These are phyloP conservation scores for Coregonus clupeaformis DNA, from an alignment of 2,113 vertebrate species.

Conservation along the genomic window DNA sequence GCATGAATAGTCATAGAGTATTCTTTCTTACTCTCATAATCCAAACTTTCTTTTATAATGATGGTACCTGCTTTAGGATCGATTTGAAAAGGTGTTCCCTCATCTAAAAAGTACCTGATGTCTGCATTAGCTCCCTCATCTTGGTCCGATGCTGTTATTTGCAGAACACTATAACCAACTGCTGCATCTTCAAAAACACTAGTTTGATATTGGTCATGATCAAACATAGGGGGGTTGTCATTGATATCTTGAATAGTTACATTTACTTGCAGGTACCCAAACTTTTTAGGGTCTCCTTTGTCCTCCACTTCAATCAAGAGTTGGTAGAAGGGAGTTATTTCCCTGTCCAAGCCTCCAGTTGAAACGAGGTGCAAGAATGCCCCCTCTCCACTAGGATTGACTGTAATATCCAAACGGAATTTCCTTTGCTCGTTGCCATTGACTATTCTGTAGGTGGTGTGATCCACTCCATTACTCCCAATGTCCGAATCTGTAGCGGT, in stretches of 20 bases:
- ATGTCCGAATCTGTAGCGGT: constrained; percentile 93
- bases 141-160: constrained; percentile 85
- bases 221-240: constrained; percentile 91
- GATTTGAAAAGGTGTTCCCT: constrained; percentile 87
- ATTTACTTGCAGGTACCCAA: constrained; percentile 94
- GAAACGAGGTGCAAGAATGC: constrained; percentile 96
- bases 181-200: constrained; percentile 88
- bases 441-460: constrained; percentile 91
- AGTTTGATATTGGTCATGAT: constrained; percentile 83
- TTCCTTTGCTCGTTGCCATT: constrained; percentile 88
- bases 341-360: constrained; percentile 89
- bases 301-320: constrained; percentile 93
- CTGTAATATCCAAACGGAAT: constrained; percentile 92
- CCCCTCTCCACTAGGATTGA: constrained; percentile 97
- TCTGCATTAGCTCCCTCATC: constrained; percentile 95
- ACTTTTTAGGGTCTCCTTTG: constrained; percentile 87
- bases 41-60: constrained; percentile 84
- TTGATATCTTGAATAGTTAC: constrained; percentile 96
- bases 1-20: constrained; percentile 93
- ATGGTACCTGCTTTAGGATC: constrained; percentile 89
- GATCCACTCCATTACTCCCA: constrained; percentile 92
- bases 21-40: constrained; percentile 86
- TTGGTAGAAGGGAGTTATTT: constrained; percentile 85
- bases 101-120: constrained; percentile 87
- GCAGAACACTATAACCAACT: constrained; percentile 88